Evolutionary conservation across 2,113 vertebrate genomes (phyloP).

Genomic region (Python bivittatus): DNA sequence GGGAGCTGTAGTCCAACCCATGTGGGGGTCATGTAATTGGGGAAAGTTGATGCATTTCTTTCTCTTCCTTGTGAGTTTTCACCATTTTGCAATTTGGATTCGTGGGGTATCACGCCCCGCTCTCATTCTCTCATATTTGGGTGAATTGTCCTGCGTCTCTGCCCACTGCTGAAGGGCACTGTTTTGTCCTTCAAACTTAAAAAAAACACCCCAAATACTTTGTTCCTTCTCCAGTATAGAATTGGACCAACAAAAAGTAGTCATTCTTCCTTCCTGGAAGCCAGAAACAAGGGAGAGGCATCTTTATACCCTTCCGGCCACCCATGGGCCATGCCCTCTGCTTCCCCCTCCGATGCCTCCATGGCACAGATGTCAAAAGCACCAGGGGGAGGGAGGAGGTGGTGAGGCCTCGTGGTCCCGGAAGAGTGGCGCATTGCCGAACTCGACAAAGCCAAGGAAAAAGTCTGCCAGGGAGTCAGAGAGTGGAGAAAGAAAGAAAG

Average conservation of each 20-base stretch:
- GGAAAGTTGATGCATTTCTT: neutral
- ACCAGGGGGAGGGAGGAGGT: neutral
- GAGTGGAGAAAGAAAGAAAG: neutral
- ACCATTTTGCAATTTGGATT: neutral
- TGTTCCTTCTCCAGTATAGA: too few relatives aligned
- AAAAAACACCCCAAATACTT: neutral
- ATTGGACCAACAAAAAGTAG: too few relatives aligned
- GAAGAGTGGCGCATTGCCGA: neutral
- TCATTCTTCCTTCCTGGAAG: neutral
- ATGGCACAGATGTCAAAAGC: neutral
- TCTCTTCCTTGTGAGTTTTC: neutral
- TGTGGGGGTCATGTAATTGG: neutral
- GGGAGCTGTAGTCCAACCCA: neutral
- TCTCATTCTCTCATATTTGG: neutral
- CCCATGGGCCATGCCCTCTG: neutral
- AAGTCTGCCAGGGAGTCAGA: neutral
- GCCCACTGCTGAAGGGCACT: neutral
- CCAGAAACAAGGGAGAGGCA: neutral
- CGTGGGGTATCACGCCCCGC: neutral
- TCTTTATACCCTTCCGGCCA: neutral
- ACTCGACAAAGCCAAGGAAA: neutral
- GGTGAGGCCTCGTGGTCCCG: neutral
- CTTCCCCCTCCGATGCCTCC: neutral
- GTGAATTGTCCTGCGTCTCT: neutral
- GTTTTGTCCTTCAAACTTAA: neutral